Conservation (phyloP, 2,888 invertebrate genomes). For the Campoplex capitator region DNA sequence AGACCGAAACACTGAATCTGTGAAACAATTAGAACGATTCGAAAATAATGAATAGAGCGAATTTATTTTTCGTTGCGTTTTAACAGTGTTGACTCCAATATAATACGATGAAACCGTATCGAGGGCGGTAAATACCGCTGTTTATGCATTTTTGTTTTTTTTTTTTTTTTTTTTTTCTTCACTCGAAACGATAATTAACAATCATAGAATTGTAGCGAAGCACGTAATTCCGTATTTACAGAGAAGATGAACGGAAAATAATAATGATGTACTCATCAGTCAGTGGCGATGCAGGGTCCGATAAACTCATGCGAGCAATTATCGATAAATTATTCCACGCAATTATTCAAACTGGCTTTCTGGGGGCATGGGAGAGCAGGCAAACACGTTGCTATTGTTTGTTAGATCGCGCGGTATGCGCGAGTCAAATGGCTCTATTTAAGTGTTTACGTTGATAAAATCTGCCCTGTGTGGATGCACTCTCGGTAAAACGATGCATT, state of each 20-base stretch:
- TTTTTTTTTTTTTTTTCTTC: neutral
- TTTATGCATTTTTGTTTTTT: neutral
- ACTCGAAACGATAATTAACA: slow-evolving; percentile 1
- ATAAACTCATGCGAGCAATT: slow-evolving; percentile 61
- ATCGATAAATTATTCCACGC: slow-evolving; percentile 64
- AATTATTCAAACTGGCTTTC: slow-evolving; percentile 56
- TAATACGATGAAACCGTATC: too few relatives aligned
- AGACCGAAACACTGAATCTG: too few relatives aligned
- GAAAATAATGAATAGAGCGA: neutral
- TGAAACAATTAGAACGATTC: neutral
- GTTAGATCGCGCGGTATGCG: slow-evolving; percentile 50
- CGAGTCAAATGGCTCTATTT: slow-evolving; percentile 65
- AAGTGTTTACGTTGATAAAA: slow-evolving; percentile 60
- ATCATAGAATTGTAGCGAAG: slow-evolving; percentile 8
- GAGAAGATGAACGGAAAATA: slow-evolving; percentile 19
- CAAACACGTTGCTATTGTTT: slow-evolving; percentile 60
- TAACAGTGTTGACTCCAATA: neutral
- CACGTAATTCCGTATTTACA: slow-evolving; percentile 8
- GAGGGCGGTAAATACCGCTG: neutral
- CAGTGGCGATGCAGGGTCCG: slow-evolving; percentile 35
- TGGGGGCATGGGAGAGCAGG: slow-evolving; percentile 44
- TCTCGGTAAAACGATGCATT: slow-evolving; percentile 51
- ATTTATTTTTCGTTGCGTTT: neutral
- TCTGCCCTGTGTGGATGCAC: slow-evolving; percentile 54
- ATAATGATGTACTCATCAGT: slow-evolving; percentile 21